These are phyloP conservation scores for Phrixothrix hirtus DNA, from an alignment of 2,888 invertebrate genomes.

Conservation along the genomic window DNA sequence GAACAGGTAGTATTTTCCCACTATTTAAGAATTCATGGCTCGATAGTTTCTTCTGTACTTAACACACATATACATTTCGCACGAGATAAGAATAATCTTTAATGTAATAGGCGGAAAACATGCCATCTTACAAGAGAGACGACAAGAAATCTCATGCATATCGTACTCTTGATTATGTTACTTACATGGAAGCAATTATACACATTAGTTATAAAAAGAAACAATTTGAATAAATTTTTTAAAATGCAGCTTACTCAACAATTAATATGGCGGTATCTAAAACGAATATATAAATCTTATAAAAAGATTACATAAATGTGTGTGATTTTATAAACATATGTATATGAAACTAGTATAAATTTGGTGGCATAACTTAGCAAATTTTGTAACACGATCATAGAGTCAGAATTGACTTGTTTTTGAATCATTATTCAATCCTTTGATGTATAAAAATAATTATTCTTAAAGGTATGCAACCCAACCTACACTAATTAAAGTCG, in stretches of 20 bases:
- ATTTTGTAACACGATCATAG: too few relatives aligned
- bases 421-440: too few relatives aligned
- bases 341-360: too few relatives aligned
- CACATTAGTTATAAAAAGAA: slow-evolving; percentile 13
- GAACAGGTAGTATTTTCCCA: slow-evolving; percentile 17
- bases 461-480: too few relatives aligned
- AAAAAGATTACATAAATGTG: too few relatives aligned
- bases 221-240: slow-evolving; percentile 13
- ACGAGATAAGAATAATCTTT: slow-evolving; percentile 52
- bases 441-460: too few relatives aligned
- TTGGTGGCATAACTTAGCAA: too few relatives aligned
- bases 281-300: too few relatives aligned
- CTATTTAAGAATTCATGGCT: slow-evolving; percentile 34
- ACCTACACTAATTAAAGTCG: too few relatives aligned
- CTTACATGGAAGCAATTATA: slow-evolving; percentile 23
- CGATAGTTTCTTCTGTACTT: slow-evolving; percentile 45
- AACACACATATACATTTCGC: slow-evolving; percentile 47
- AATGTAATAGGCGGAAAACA: slow-evolving; percentile 52
- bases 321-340: too few relatives aligned
- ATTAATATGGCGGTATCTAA: too few relatives aligned
- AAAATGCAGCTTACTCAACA: neutral
- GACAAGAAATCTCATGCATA: slow-evolving; percentile 43
- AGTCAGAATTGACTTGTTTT: too few relatives aligned
- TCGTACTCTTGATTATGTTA: slow-evolving; percentile 26
- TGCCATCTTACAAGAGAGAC: slow-evolving; percentile 46